Base-by-base conservation (phyloP, 2,113 vertebrate genomes). In the Engystomops pustulosus region DNA sequence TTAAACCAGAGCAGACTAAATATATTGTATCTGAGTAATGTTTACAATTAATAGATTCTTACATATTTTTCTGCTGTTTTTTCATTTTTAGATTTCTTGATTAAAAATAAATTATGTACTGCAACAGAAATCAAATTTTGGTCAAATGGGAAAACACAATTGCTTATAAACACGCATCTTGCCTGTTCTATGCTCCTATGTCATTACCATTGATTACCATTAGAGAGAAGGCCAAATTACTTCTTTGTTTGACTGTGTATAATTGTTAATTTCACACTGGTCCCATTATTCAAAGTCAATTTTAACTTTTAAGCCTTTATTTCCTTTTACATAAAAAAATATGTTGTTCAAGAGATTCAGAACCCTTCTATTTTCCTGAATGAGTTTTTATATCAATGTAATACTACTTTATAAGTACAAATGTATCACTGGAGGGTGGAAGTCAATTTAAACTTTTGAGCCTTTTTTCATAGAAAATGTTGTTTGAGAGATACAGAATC, bases 131-230 rank as follows among this genome's bases (percentile, higher is more conserved):
- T 30, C 25, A 30, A 30, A 32, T 65, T 71, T 45, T 41, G 69
- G 9, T 71, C 38, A 25, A 15, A 15, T 71, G 44, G 10, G 38
- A 27, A 71, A 45, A 65, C 41, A 7, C 36, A 44, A 25, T 45
- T 25, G 14, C 36, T 71, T 41, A 41, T n/a, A 25, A 45, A 71
- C n/a, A 71, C 45, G 38, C 44, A 27, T 71, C 25, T 32, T 3
- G 23, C 14, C 5, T 45, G 36, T 14, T 45, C 36, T 71, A 41
- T 15, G 38, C 69, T 45, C 4, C 69, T 44, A 23, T 45, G 38
- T 45, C 69, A 71, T 71, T 71, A 71, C 69, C 38, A 44, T 71
- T 71, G 69, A 71, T 71, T 41, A 32, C 15, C 6, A 65, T 65
- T 32, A 32, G 27, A 65, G 60, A 65, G 27, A 34, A 65, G 60